phyloP scores from a whole-genome alignment of 2,888 invertebrate genomes.

The Cerastoderma edule region DNA sequence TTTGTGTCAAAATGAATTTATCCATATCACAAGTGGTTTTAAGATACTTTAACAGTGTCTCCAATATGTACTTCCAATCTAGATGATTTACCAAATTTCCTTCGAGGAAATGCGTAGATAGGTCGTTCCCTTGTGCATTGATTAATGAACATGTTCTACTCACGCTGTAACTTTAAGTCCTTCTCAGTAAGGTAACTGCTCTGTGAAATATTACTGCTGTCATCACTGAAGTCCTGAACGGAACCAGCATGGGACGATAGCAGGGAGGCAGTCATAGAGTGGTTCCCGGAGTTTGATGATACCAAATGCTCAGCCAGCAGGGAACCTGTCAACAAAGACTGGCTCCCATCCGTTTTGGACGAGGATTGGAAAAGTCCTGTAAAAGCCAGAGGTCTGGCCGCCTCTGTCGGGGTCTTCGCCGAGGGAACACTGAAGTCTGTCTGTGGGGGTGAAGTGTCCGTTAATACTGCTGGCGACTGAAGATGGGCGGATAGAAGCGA shows the following conservation, averaged over 20 bases:
- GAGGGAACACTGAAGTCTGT: conserved; percentile 18
- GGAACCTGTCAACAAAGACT: conserved; percentile 26
- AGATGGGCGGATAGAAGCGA: conserved; percentile 27
- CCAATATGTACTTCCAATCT: no score
- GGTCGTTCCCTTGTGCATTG: no score
- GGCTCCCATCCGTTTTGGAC: not conserved
- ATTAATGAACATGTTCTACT: no score
- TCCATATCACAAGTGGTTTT: no score
- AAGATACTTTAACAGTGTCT: no score
- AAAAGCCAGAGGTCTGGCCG: conserved; percentile 37
- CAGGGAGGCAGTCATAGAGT: conserved; percentile 26
- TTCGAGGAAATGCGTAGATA: no score
- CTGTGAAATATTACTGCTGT: conserved; percentile 69
- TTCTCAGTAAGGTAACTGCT: conserved; percentile 65
- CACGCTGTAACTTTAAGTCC: conserved; percentile 64
- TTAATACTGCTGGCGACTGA: conserved; percentile 10
- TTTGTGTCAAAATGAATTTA: no score
- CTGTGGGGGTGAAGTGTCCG: conserved; percentile 20
- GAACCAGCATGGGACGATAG: conserved; percentile 60
- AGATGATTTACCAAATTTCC: no score
- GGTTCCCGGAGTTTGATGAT: conserved; percentile 16
- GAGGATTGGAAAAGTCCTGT: conserved; percentile 45
- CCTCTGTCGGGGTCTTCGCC: conserved; percentile 26
- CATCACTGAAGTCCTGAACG: conserved; percentile 62
- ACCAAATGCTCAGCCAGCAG: conserved; percentile 38